A percentile compares a stretch with the other conserved stretches of the same genome.
Evolutionary conservation across 2,113 vertebrate species (phyloP).

Genomic region (Mugil cephalus): DNA sequence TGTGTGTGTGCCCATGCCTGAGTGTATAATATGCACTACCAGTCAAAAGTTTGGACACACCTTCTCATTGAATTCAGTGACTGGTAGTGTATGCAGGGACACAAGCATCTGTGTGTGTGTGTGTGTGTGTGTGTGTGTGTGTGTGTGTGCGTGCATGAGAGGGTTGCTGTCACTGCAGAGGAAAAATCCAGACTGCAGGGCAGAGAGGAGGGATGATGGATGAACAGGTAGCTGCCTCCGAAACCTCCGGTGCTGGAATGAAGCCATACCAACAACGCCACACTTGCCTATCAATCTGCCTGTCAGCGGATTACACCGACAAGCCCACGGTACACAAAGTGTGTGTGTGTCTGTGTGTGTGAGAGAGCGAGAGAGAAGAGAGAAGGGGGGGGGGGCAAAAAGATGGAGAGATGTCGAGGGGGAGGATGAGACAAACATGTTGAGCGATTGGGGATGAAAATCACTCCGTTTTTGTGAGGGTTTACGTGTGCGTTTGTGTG

Average conservation of each 20-base stretch:
- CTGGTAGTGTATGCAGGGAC: too few species aligned
- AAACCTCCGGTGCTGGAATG: slow-evolving; percentile 51
- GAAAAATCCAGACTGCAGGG: slow-evolving; percentile 33
- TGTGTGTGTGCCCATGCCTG: not conserved
- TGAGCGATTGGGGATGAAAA: slow-evolving; percentile 22
- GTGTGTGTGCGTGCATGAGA: slow-evolving; percentile 10
- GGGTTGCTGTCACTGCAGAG: slow-evolving; percentile 36
- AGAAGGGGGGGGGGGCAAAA: not conserved
- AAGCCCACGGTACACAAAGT: slow-evolving; percentile 10
- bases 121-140: slow-evolving; percentile 1
- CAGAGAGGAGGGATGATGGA: slow-evolving; percentile 61
- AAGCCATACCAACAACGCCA: slow-evolving; percentile 57
- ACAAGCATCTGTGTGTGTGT: not conserved
- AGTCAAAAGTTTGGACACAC: too few species aligned
- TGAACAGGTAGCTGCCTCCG: slow-evolving; percentile 69
- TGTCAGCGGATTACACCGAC: slow-evolving; percentile 59
- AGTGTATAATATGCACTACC: slow-evolving; percentile 19
- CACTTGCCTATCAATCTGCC: slow-evolving; percentile 62
- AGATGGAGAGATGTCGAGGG: slow-evolving; percentile 30
- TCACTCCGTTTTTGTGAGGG: slow-evolving; percentile 20
- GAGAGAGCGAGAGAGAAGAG: not conserved
- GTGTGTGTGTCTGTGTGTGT: too few species aligned
- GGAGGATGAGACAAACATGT: slow-evolving; percentile 31
- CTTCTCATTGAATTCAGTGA: too few species aligned
- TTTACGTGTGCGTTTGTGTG: too few species aligned